Conservation (phyloP, 2,113 vertebrate genomes). For the Hyaena hyaena region DNA sequence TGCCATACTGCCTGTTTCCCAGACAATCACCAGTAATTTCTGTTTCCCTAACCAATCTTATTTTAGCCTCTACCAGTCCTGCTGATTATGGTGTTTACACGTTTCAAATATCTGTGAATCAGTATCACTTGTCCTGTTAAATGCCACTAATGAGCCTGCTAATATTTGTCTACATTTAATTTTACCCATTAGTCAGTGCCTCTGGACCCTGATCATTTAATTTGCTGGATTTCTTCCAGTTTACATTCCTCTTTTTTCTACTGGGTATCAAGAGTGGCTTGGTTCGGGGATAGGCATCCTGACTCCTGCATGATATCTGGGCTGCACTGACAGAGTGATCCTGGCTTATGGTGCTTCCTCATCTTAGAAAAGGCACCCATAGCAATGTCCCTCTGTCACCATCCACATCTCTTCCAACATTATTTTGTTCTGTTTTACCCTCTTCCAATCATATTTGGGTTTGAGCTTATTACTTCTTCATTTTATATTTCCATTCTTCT, state of each 20-base stretch:
- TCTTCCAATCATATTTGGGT: not conserved
- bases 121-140: conserved; percentile 51
- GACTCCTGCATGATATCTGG: not conserved
- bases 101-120: conserved; percentile 35
- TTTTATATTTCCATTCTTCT: not conserved
- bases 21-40: not conserved
- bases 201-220: conserved; percentile 1
- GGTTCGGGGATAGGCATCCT: not conserved
- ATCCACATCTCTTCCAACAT: not conserved
- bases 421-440: not conserved
- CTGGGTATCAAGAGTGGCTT: not conserved
- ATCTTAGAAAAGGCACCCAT: not conserved
- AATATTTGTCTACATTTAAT: conserved; percentile 6
- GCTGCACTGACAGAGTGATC: not conserved
- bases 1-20: not conserved
- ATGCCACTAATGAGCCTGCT: conserved; percentile 38
- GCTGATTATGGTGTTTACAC: not conserved
- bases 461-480: not conserved
- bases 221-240: not conserved
- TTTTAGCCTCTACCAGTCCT: not conserved
- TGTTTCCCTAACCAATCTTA: not conserved
- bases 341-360: not conserved
- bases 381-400: not conserved
- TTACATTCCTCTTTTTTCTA: not conserved
- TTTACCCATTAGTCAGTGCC: not conserved